Evolutionary conservation across 2,113 vertebrate genomes (phyloP).

Genomic region (Colistium nudipinnis): DNA sequence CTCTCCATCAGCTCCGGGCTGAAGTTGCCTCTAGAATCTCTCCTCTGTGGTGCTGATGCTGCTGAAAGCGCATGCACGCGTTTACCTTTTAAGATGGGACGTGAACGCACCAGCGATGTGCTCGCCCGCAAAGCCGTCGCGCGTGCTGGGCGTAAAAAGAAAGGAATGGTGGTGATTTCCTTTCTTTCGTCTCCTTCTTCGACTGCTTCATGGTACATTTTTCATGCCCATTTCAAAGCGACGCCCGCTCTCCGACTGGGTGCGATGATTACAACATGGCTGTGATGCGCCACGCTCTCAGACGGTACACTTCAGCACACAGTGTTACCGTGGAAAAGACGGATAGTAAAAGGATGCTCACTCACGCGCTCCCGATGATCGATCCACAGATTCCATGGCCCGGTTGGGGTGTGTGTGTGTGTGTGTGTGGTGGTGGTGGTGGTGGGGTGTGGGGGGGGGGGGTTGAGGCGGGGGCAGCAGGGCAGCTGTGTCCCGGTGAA

Average conservation of each 20-base stretch:
- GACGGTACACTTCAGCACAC: no score
- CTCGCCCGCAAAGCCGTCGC: slow-evolving; percentile 19
- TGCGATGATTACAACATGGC: slow-evolving; percentile 62
- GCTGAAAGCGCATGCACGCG: slow-evolving; percentile 48
- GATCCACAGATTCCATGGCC: slow-evolving; percentile 74
- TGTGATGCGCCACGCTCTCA: slow-evolving; percentile 50
- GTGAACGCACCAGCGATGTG: slow-evolving; percentile 41
- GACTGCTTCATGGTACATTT: not conserved
- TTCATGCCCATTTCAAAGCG: slow-evolving; percentile 9
- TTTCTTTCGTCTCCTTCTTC: not conserved
- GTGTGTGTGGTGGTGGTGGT: not conserved
- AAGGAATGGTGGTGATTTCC: slow-evolving; percentile 12
- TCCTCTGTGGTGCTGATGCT: slow-evolving; percentile 63
- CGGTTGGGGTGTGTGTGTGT: no score
- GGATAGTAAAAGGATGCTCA: slow-evolving; percentile 40
- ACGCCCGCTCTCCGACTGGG: slow-evolving; percentile 21
- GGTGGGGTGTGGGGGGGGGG: not conserved
- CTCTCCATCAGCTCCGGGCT: slow-evolving; percentile 38
- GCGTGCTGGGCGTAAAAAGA: not conserved
- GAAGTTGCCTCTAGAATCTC: slow-evolving; percentile 50
- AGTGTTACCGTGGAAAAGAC: slow-evolving; percentile 27
- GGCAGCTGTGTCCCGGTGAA: no score
- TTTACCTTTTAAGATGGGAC: slow-evolving; percentile 61
- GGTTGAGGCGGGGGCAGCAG: slow-evolving; percentile 29
- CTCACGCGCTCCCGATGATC: slow-evolving; percentile 75